phyloP scores from a whole-genome alignment of 2,797 vertebrate genomes.

The Benthosema pterotum region DNA sequence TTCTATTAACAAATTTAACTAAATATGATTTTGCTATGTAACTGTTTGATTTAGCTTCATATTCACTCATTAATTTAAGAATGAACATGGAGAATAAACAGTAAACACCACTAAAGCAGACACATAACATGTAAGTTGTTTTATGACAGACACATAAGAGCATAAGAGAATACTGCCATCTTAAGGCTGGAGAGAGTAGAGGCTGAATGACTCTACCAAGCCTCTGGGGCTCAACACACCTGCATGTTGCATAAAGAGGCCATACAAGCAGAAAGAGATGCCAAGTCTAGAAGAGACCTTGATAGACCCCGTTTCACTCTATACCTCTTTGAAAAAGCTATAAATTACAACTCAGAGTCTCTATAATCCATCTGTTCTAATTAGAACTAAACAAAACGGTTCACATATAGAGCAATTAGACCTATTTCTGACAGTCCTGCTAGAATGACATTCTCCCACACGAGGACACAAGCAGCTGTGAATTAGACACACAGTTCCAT shows the following conservation, averaged over 20 bases:
- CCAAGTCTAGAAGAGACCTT: slow-evolving; percentile 7
- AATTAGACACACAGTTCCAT: slow-evolving; percentile 19
- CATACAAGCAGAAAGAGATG: slow-evolving; percentile 19
- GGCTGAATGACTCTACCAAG: slow-evolving; percentile 18
- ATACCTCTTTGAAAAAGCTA: slow-evolving; percentile 11
- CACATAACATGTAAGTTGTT: slow-evolving; percentile 7
- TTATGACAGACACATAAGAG: slow-evolving; percentile 28
- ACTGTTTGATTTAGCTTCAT: too few species aligned
- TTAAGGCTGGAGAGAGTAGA: slow-evolving; percentile 62
- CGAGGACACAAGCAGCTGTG: slow-evolving; percentile 22
- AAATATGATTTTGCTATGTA: too few species aligned
- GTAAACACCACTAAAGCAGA: background rate
- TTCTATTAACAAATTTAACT: too few species aligned
- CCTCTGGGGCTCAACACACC: slow-evolving; percentile 35
- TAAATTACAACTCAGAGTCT: slow-evolving; percentile 6
- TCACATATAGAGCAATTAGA: slow-evolving; percentile 1
- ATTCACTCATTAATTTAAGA: too few species aligned
- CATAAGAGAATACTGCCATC: slow-evolving; percentile 76
- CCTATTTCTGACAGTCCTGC: background rate
- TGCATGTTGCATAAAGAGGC: slow-evolving; percentile 42
- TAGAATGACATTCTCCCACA: background rate
- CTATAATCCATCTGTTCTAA: background rate
- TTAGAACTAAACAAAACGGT: background rate
- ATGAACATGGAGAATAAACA: background rate
- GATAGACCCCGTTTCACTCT: background rate